Base-by-base conservation (phyloP, 2,888 invertebrate genomes). In the Conistra vaccinii region DNA sequence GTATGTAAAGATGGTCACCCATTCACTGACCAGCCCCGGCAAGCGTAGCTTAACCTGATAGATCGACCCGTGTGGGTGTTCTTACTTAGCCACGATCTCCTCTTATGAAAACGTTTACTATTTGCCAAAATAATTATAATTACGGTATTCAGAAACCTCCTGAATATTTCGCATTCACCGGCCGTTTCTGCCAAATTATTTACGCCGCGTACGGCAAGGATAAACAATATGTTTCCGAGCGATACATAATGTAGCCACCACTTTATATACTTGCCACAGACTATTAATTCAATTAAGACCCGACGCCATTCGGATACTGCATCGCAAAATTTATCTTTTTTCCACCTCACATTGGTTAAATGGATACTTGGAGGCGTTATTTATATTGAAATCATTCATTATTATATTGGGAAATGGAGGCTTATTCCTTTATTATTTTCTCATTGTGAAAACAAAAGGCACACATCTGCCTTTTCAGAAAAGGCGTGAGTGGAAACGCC, bases 281-380 rank as follows among this genome's bases (percentile, higher is more conserved):
- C 92, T 91, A 93, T 92, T 93, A 92, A 93, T 93, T 91, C 81
- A 90, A 91, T 91, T 90, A 91, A 91, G 76, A 85, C 88, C 83
- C 75, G 79, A 67, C 81, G 78, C 85, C 70, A 84, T 85, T 78
- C 73, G 84, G 79, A 81, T 26, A 23, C 90, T 90, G 90, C 90
- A 91, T 75, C 89, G 88, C 86, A 87, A 61, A 69, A 72, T 82
- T 57, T 72, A 81, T 81, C 35, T 69, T 83, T 85, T 84, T 77
- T 73, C 74, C 71, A 75, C 51, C 20, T 60, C 35, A 67, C 55
- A 35, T 39, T 69, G 51, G 68, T 62, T 72, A 32, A 69, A 57
- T 69, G 63, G 42, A 71, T 69, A 60, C 58, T 72, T 60, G 14
- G 29, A 78, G 10, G 58, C n/a, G 35, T 48, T 62, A 69, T 76